Conservation (phyloP, 2,888 invertebrate species). For the Nomada fucata region DNA sequence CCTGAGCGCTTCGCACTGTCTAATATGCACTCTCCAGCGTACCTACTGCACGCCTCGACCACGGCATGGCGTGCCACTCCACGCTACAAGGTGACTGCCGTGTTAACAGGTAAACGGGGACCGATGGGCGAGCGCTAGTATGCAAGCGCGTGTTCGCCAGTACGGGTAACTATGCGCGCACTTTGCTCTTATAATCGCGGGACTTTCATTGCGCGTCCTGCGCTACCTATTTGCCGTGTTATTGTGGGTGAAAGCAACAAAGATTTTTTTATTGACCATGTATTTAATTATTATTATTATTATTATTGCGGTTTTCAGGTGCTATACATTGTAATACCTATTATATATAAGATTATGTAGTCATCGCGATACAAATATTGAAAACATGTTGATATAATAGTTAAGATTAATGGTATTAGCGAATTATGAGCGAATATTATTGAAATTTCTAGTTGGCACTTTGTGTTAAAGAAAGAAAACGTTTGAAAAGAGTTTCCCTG, state of each 20-base stretch:
- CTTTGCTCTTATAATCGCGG: constrained; percentile 5
- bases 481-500: not conserved
- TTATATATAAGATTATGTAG: too few species aligned
- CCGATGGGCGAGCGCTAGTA: constrained; percentile 55
- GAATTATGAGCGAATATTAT: too few species aligned
- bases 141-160: constrained; percentile 52
- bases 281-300: too few species aligned
- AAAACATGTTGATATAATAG: not conserved
- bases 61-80: constrained; percentile 62
- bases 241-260: too few species aligned
- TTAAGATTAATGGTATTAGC: too few species aligned
- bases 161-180: constrained; percentile 15
- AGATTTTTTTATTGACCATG: too few species aligned
- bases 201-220: not conserved
- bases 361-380: not conserved
- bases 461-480: not conserved
- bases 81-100: constrained; percentile 75
- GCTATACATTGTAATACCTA: too few species aligned
- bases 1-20: constrained; percentile 74
- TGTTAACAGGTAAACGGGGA: constrained; percentile 76
- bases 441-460: too few species aligned
- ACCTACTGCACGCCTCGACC: constrained; percentile 61
- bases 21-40: constrained; percentile 75
- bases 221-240: not conserved
- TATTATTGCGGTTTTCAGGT: too few species aligned